These are phyloP conservation scores for Cyclura pinguis DNA, from an alignment of 2,797 vertebrate genomes.

Conservation along the genomic window DNA sequence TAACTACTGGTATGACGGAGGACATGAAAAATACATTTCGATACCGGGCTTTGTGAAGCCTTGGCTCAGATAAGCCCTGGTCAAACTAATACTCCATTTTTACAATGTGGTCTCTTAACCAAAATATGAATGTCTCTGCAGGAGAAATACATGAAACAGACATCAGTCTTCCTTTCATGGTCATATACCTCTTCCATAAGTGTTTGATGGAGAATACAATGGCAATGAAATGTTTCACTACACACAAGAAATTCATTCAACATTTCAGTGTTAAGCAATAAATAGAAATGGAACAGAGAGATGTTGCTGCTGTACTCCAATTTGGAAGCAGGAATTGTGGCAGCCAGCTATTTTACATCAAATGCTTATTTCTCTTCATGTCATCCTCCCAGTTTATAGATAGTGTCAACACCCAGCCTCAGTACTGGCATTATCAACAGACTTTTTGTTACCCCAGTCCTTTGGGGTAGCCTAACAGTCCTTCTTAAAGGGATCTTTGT, in stretches of 20 bases:
- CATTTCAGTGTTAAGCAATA: neutral
- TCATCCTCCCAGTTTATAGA: conserved; percentile 25
- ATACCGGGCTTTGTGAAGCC: neutral
- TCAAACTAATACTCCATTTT: neutral
- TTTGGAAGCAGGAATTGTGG: neutral
- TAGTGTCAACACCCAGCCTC: neutral
- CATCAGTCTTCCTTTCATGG: neutral
- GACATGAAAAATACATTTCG: neutral
- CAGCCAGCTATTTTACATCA: conserved; percentile 30
- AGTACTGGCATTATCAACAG: neutral
- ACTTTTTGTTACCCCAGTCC: too few species aligned
- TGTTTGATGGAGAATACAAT: neutral
- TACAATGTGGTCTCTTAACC: neutral
- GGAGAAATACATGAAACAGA: neutral
- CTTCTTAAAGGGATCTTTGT: neutral
- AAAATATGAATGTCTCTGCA: neutral
- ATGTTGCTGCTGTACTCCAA: neutral
- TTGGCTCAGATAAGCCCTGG: neutral
- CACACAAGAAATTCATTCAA: neutral
- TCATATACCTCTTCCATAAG: neutral
- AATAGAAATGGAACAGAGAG: neutral
- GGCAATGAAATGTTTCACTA: neutral
- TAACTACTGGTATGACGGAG: neutral
- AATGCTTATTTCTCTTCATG: conserved; percentile 42
- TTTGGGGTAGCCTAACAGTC: conserved; percentile 36